Percentiles rank a stretch among this genome's conserved stretches.
These are phyloP conservation scores for Eufriesea mexicana DNA, from an alignment of 1,140 invertebrate genomes.

Conservation along the genomic window DNA sequence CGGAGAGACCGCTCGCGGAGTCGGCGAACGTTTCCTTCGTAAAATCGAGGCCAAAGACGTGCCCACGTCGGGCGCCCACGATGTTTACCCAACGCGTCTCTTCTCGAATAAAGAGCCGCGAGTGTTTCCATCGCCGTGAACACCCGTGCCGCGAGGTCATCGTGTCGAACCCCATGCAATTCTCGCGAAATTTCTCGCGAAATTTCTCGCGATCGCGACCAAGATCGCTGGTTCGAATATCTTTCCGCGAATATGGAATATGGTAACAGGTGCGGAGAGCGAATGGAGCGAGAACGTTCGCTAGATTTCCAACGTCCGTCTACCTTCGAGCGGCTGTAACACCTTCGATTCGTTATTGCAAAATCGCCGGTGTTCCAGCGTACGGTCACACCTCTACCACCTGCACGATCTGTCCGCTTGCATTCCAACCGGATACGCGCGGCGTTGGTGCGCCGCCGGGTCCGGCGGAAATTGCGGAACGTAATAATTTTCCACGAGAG, in stretches of 20 bases:
- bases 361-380: not conserved
- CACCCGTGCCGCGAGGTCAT: too few relatives aligned
- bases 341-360: constrained; percentile 5
- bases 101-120: constrained; percentile 31
- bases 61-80: constrained; percentile 60
- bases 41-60: constrained; percentile 45
- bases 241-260: not conserved
- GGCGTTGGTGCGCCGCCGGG: constrained; percentile 14
- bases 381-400: constrained; percentile 37
- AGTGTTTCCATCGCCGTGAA: not conserved
- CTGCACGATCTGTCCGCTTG: constrained; percentile 46
- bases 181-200: too few relatives aligned
- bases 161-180: too few relatives aligned
- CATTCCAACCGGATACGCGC: constrained; percentile 63
- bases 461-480: constrained; percentile 73
- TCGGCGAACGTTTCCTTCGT: not conserved
- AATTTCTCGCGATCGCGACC: too few relatives aligned
- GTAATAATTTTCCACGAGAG: constrained; percentile 70
- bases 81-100: constrained; percentile 54
- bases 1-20: not conserved
- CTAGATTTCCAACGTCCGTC: not conserved
- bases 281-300: not conserved
- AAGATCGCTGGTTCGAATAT: too few relatives aligned
- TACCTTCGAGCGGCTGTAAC: not conserved
- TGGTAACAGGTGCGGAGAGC: not conserved